phyloP scores from a whole-genome alignment of 2,888 invertebrate species.

The Ferrisia virgata region DNA sequence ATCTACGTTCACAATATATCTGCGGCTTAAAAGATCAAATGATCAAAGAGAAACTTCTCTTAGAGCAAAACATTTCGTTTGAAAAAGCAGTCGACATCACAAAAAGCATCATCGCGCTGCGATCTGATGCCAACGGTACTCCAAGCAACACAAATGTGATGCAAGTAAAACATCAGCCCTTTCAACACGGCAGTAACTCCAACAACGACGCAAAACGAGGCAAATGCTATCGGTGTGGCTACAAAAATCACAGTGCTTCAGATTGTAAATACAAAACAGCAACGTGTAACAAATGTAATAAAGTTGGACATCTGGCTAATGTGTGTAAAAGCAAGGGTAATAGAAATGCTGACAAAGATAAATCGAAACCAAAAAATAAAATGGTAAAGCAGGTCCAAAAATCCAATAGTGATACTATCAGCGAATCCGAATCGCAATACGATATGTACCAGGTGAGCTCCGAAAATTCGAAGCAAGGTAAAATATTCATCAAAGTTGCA shows the following conservation, averaged over 20 bases:
- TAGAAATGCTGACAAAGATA: background rate
- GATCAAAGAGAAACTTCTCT: slow-evolving; percentile 18
- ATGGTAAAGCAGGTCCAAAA: background rate
- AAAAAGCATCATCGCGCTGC: background rate
- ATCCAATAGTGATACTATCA: background rate
- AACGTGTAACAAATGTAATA: background rate
- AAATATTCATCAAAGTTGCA: background rate
- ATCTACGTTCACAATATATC: slow-evolving; percentile 31
- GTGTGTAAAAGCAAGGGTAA: background rate
- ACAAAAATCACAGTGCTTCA: background rate
- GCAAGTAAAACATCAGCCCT: background rate
- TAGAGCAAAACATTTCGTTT: too few relatives aligned
- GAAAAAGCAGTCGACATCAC: too few relatives aligned
- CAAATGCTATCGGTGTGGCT: background rate
- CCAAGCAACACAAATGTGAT: background rate
- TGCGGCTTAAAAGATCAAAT: background rate
- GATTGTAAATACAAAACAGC: background rate
- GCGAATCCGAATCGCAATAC: background rate
- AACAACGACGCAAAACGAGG: background rate
- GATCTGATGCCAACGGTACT: background rate
- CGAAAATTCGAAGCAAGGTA: background rate
- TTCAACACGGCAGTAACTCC: background rate
- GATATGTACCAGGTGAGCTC: background rate
- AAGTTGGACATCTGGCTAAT: background rate
- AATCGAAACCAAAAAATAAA: too few relatives aligned